Percentiles rank a stretch among this genome's conserved stretches.
Evolutionary conservation across 2,113 vertebrate species (phyloP).

Genomic region (Pyrgilauda ruficollis): DNA sequence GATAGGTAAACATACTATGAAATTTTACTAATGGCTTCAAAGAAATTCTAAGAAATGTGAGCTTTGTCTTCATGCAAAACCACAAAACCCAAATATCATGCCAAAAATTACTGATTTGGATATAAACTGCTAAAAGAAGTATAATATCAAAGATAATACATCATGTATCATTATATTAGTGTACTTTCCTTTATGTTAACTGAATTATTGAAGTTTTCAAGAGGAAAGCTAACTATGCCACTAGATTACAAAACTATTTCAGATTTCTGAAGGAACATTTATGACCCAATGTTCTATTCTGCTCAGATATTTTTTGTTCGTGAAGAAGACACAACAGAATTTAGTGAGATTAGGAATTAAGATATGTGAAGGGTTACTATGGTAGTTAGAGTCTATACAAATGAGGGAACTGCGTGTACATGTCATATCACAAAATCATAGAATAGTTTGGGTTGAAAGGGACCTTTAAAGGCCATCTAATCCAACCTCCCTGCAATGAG

Average conservation of each 20-base stretch:
- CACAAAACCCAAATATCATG: not conserved
- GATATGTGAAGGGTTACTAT: accelerated
- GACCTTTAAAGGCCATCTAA: not conserved
- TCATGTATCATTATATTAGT: not conserved
- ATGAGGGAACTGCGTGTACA: not conserved
- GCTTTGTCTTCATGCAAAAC: not conserved
- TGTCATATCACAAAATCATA: not conserved
- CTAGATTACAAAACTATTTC: not conserved
- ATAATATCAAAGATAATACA: not conserved
- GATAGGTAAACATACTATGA: not conserved
- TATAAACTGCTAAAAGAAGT: not conserved
- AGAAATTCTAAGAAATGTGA: not conserved
- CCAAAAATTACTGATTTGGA: not conserved
- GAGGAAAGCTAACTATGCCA: not conserved
- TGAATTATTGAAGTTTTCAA: not conserved
- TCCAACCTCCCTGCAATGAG: not conserved
- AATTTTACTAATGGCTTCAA: not conserved
- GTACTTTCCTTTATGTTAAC: not conserved
- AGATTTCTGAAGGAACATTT: not conserved
- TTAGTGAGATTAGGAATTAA: not conserved
- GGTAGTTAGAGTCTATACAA: not conserved
- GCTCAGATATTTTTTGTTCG: not conserved
- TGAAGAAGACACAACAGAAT: not conserved
- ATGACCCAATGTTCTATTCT: not conserved
- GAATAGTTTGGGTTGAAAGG: not conserved